phyloP scores from a whole-genome alignment of 2,888 invertebrate genomes.

The Leptinotarsa rubiginosa region DNA sequence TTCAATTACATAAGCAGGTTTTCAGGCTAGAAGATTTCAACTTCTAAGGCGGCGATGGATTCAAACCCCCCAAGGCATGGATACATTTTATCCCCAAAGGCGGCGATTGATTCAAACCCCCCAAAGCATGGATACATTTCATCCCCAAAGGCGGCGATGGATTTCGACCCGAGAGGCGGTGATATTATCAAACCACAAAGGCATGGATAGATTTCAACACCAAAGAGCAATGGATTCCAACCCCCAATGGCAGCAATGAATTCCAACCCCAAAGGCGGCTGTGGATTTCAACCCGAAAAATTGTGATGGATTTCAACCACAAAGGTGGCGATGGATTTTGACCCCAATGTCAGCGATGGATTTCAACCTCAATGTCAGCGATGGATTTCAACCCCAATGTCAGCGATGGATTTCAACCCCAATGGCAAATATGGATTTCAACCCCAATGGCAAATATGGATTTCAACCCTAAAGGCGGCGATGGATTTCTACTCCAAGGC shows the following conservation, averaged over 20 bases:
- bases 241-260: no score
- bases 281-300: neutral
- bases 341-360: neutral
- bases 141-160: neutral
- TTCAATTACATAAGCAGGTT: no score
- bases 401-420: no score
- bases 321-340: neutral
- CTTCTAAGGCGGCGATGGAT: neutral
- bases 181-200: neutral
- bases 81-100: neutral
- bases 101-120: no score
- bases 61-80: no score
- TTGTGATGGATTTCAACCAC: neutral
- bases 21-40: neutral
- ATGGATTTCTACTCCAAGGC: no score
- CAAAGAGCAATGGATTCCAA: neutral
- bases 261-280: neutral
- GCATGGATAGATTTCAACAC: neutral
- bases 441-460: neutral
- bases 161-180: neutral
- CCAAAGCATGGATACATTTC: no score
- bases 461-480: no score
- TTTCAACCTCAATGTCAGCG: neutral
- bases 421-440: neutral
- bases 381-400: no score